These are phyloP conservation scores for Drosophila willistoni DNA, from an alignment of 1,140 invertebrate species.

Conservation along the genomic window DNA sequence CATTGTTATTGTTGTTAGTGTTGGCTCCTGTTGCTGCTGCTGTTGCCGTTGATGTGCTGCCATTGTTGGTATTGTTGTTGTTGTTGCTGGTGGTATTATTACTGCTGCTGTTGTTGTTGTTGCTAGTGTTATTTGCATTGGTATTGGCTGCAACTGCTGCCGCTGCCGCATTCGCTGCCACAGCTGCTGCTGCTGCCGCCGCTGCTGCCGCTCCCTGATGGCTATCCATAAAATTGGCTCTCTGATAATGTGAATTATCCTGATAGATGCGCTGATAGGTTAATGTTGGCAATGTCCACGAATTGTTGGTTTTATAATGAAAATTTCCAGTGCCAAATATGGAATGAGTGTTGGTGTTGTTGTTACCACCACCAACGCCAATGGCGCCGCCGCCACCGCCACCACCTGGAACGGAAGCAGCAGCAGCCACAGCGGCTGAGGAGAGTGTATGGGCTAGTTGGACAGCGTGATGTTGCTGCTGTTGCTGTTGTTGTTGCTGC, in stretches of 20 bases:
- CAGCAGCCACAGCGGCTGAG: slow-evolving; percentile 55
- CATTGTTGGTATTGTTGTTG: slow-evolving; percentile 24
- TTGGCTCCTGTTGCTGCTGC: slow-evolving; percentile 9
- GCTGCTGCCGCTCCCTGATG: slow-evolving; percentile 33
- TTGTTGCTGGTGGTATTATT: slow-evolving; percentile 39
- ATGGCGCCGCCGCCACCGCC: slow-evolving; percentile 6
- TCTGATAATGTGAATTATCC: slow-evolving; percentile 74
- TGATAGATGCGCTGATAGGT: slow-evolving; percentile 75
- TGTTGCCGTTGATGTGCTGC: background rate
- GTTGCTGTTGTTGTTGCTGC: slow-evolving; percentile 59
- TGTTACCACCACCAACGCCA: slow-evolving; percentile 21
- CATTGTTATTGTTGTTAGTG: slow-evolving; percentile 10
- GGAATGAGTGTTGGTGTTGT: slow-evolving; percentile 71
- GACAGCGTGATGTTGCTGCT: slow-evolving; percentile 71
- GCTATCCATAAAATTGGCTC: slow-evolving; percentile 67
- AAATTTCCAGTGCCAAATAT: slow-evolving; percentile 81
- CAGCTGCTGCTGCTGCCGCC: slow-evolving; percentile 38
- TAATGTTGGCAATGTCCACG: slow-evolving; percentile 76
- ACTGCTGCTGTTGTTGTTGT: background rate
- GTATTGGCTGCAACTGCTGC: slow-evolving; percentile 19
- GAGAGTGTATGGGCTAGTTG: slow-evolving; percentile 66
- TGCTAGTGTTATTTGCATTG: slow-evolving; percentile 23
- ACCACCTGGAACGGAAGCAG: slow-evolving; percentile 23
- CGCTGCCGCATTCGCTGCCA: slow-evolving; percentile 34
- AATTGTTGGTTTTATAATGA: slow-evolving; percentile 81